Conservation (phyloP, 2,888 invertebrate species). For the Limenitis arthemis region DNA sequence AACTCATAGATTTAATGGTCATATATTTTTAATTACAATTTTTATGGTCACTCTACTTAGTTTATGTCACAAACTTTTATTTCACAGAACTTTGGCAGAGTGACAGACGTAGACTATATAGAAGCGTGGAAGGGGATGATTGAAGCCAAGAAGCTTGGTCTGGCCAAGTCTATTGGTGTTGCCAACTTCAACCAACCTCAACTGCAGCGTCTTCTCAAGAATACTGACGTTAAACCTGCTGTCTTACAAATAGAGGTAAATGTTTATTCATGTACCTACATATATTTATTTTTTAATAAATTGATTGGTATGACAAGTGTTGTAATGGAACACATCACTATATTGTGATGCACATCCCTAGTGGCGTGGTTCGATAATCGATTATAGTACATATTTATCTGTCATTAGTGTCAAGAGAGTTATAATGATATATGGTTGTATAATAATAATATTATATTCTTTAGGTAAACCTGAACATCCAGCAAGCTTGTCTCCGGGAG, state of each 20-base stretch:
- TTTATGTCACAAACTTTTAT: background rate
- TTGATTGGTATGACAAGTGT: too few species aligned
- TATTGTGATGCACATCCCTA: too few species aligned
- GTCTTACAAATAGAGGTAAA: slow-evolving; percentile 69
- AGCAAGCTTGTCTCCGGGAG: slow-evolving; percentile 76
- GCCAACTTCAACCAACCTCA: slow-evolving; percentile 85
- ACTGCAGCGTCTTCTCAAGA: slow-evolving; percentile 72
- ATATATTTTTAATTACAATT: too few species aligned
- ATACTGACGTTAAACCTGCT: slow-evolving; percentile 65
- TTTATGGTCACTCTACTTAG: background rate
- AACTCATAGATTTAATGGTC: too few species aligned
- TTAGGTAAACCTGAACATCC: slow-evolving; percentile 76
- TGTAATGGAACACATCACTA: too few species aligned
- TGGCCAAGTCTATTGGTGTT: slow-evolving; percentile 79
- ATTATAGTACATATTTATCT: too few species aligned
- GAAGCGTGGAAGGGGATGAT: slow-evolving; percentile 82
- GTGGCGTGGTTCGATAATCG: too few species aligned
- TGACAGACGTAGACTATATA: slow-evolving; percentile 63
- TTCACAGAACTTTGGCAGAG: slow-evolving; percentile 4
- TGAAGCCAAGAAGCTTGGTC: slow-evolving; percentile 72
- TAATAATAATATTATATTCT: slow-evolving; percentile 23
- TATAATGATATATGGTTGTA: background rate
- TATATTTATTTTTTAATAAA: too few species aligned
- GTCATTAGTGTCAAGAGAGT: background rate
- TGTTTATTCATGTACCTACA: slow-evolving; percentile 22